These are phyloP conservation scores for Cyanoderma ruficeps DNA, from an alignment of 2,113 vertebrate species.

Conservation along the genomic window DNA sequence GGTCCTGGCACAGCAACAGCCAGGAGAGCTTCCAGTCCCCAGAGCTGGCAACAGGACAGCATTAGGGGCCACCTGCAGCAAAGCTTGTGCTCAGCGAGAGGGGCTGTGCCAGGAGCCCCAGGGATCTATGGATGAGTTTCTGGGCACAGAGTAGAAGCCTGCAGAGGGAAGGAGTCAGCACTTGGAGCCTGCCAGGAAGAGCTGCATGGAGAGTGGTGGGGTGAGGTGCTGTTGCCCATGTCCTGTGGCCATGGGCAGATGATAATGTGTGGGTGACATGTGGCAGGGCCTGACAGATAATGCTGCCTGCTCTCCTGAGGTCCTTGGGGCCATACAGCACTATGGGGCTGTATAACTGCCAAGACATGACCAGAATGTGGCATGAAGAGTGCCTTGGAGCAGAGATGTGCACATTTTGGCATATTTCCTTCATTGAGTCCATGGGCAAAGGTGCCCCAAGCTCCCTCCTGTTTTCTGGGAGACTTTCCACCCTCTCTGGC, in stretches of 20 bases:
- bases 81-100: fast-evolving
- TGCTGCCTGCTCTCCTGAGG: neutral
- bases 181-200: neutral
- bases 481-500: neutral
- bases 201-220: neutral
- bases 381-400: neutral
- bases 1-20: neutral
- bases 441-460: neutral
- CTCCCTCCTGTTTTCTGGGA: neutral
- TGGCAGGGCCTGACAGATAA: neutral
- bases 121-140: neutral
- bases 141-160: neutral
- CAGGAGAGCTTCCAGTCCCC: neutral
- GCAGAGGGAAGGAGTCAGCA: neutral
- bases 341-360: neutral
- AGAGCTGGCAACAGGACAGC: neutral
- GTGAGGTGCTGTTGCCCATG: neutral
- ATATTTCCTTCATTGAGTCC: neutral
- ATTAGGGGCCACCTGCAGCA: neutral
- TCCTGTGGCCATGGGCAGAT: neutral
- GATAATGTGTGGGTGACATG: neutral
- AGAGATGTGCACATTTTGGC: neutral
- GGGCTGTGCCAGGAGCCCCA: neutral
- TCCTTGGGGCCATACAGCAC: neutral
- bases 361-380: neutral